Percentiles rank a stretch among this genome's conserved stretches.
Conservation (phyloP, 2,113 vertebrate genomes). For the Eubucco bourcierii region DNA sequence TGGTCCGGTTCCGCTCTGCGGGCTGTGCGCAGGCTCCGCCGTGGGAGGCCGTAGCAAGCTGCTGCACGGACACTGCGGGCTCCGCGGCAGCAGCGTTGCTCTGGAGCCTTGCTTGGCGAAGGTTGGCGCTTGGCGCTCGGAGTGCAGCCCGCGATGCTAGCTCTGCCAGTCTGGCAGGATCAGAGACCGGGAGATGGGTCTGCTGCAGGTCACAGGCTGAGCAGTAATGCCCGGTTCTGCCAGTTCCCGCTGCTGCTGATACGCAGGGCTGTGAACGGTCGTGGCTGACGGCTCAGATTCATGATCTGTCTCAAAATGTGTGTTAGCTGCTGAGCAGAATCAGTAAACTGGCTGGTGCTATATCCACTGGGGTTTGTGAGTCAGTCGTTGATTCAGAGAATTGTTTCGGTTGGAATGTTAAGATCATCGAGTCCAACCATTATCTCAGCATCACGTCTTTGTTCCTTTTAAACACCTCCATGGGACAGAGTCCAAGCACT, state of each 20-base stretch:
- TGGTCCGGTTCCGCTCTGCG: neutral
- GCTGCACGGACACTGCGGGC: rapidly evolving
- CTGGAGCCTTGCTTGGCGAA: neutral
- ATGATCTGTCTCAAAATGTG: neutral
- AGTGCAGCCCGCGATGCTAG: neutral
- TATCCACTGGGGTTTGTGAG: neutral
- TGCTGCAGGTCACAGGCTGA: neutral
- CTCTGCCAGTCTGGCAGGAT: rapidly evolving
- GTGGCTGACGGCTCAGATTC: neutral
- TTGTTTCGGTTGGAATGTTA: too few species aligned
- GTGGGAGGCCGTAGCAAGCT: neutral
- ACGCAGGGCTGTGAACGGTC: rapidly evolving
- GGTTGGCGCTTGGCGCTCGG: rapidly evolving
- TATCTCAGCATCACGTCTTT: too few species aligned
- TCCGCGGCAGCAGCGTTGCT: rapidly evolving
- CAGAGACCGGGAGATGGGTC: neutral
- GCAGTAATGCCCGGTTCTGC: rapidly evolving
- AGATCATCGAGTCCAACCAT: too few species aligned
- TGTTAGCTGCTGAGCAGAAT: neutral
- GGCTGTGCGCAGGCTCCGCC: neutral
- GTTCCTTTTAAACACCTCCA: too few species aligned
- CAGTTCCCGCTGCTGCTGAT: rapidly evolving
- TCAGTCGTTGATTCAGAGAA: too few species aligned
- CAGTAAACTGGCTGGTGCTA: neutral
- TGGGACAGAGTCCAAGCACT: too few species aligned